Conservation (phyloP, 2,888 invertebrate species). For the Melanostoma scalare region DNA sequence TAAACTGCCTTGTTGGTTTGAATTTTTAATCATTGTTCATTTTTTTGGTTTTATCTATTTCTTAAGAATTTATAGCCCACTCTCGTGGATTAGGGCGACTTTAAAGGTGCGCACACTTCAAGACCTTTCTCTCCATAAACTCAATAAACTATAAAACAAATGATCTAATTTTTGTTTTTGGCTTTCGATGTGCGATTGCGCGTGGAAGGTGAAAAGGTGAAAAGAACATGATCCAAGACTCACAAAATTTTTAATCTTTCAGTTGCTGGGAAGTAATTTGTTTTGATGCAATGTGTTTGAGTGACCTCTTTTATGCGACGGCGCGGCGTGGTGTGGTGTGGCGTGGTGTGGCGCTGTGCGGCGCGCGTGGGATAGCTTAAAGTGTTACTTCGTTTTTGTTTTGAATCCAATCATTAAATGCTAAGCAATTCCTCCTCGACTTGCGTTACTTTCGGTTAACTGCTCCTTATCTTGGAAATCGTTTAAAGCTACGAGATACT, state of each 20-base stretch:
- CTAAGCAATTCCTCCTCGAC: no score
- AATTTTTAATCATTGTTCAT: constrained; percentile 61
- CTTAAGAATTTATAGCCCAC: constrained; percentile 45
- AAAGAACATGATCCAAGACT: constrained; percentile 35
- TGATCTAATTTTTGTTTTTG: constrained; percentile 56
- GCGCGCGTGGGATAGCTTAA: constrained; percentile 29
- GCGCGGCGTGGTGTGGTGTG: neutral
- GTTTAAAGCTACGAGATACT: no score
- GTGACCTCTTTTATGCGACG: constrained; percentile 47
- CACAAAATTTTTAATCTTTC: constrained; percentile 14
- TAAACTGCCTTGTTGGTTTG: constrained; percentile 51
- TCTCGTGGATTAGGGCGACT: constrained; percentile 20
- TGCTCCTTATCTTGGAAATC: no score
- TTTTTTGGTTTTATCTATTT: constrained; percentile 34
- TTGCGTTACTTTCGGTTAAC: no score
- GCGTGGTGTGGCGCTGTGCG: neutral
- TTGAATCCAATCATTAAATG: no score
- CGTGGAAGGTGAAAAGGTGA: constrained; percentile 57
- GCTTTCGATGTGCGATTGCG: constrained; percentile 38
- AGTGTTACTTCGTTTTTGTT: no score
- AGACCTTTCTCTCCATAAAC: constrained; percentile 56
- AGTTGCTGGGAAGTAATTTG: constrained; percentile 10
- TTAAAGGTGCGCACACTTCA: constrained; percentile 32
- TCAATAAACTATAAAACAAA: constrained; percentile 53
- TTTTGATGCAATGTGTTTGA: constrained; percentile 17